A percentile compares a stretch with the other conserved stretches of the same genome.
Evolutionary conservation across 2,888 invertebrate genomes (phyloP).

Genomic region (Eubasilissa splendida): DNA sequence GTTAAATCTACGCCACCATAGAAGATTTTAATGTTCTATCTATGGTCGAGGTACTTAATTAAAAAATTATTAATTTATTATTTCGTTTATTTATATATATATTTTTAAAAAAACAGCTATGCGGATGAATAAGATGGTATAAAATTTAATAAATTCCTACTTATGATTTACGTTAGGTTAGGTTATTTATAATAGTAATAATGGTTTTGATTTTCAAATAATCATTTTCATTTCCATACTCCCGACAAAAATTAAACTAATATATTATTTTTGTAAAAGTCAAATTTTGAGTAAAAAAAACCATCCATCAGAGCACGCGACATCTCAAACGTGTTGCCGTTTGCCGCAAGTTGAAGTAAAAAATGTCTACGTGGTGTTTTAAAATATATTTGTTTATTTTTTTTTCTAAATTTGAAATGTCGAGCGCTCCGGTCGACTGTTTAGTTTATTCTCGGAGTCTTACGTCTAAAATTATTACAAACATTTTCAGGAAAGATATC

Average conservation of each 20-base stretch:
- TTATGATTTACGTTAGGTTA: slow-evolving; percentile 40
- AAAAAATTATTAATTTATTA: background rate
- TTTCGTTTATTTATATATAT: slow-evolving; percentile 28
- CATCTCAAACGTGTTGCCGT: no score
- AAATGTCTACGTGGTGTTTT: no score
- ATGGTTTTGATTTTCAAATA: background rate
- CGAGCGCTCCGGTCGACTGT: no score
- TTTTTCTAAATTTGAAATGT: no score
- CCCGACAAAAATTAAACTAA: no score
- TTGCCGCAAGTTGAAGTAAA: no score
- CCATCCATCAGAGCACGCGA: no score
- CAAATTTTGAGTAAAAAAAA: no score
- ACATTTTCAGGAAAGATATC: slow-evolving; percentile 40
- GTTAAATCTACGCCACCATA: slow-evolving; percentile 8
- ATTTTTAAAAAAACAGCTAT: slow-evolving; percentile 45
- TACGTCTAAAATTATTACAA: slow-evolving; percentile 24
- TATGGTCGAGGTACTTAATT: background rate
- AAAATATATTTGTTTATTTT: no score
- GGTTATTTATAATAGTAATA: slow-evolving; percentile 7
- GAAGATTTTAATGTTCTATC: slow-evolving; percentile 33
- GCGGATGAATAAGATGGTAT: slow-evolving; percentile 50
- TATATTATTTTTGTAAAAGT: no score
- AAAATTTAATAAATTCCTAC: slow-evolving; percentile 54
- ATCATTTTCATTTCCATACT: no score
- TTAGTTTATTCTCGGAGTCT: no score